These are phyloP conservation scores for Zele albiditarsus DNA, from an alignment of 2,888 invertebrate species.

Conservation along the genomic window DNA sequence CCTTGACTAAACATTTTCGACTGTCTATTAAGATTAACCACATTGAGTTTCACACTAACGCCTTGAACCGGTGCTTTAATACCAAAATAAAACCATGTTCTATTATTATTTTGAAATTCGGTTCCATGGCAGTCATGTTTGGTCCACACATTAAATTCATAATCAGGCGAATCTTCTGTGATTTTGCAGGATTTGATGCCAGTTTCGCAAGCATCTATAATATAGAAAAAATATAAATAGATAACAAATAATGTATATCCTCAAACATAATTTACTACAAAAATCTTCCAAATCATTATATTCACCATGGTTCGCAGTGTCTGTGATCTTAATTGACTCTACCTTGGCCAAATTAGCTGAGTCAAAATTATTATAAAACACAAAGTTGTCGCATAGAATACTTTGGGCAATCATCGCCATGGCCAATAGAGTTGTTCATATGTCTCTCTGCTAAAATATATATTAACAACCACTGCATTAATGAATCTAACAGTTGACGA, in stretches of 20 bases:
- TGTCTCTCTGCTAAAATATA: constrained; percentile 12
- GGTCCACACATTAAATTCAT: constrained; percentile 93
- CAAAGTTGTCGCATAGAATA: constrained; percentile 82
- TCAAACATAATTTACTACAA: constrained; percentile 47
- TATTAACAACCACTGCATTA: constrained; percentile 23
- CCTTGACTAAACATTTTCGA: constrained; percentile 93
- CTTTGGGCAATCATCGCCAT: constrained; percentile 71
- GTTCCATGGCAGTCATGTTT: constrained; percentile 91
- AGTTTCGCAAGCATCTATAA: constrained; percentile 47
- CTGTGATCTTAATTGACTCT: constrained; percentile 77
- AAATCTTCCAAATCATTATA: constrained; percentile 73
- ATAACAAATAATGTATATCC: not conserved
- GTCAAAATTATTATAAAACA: constrained; percentile 91
- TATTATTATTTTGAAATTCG: constrained; percentile 89
- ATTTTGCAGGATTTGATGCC: constrained; percentile 40
- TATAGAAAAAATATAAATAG: constrained; percentile 5
- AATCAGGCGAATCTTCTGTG: constrained; percentile 77
- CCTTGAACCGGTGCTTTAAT: constrained; percentile 77
- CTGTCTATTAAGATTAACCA: constrained; percentile 92
- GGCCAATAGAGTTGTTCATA: constrained; percentile 39
- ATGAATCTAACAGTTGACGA: constrained; percentile 4
- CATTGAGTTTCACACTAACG: constrained; percentile 82
- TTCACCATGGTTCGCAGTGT: constrained; percentile 65
- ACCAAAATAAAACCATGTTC: constrained; percentile 95
- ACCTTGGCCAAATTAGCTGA: constrained; percentile 91